Evolutionary conservation across 1,140 invertebrate species (phyloP), one percentile per base, ranked within the genome.

Genomic region (Globodera ellingtonae): DNA sequence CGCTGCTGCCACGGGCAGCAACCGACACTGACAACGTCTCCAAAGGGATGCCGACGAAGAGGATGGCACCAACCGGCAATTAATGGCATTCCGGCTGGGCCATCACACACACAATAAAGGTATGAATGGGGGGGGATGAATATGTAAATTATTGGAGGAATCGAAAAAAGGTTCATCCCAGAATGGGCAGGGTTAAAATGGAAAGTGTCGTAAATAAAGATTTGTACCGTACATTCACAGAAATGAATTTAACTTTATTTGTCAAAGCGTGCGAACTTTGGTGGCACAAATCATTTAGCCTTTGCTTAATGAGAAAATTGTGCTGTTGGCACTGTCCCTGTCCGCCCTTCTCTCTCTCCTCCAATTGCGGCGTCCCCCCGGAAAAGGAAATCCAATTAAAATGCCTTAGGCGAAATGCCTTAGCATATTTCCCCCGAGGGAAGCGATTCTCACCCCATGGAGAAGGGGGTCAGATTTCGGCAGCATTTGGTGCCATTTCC

Each of bases 1-100:
- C 56, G 67, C 24, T 70, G 67, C 67, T 70, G 67, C 67, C 35
- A 70, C 24, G 10, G 75, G 75, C 75, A 65, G n/a, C 69, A 62
- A 65, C 62, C 65, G 48, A 50, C 62, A 69, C 56, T 62, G 56
- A 62, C 56, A 62, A 62, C 56, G 56, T 18, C 13, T 62, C 56
- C 56, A 18, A 62, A 62, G 15, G 56, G 56, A 62, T 18, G 56
- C 56, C 56, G 56, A 62, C 56, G 15, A 10, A 62, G 18, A 62
- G 67, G 46, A 70, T 77, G 75, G 75, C 75, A 65, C 52, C 69
- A 62, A 65, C 62, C 65, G 48, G 48, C 62, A 77, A 67, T 77
- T 77, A 67, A 77, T 77, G 75, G 75, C 75, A 48, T 77, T 77
- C 62, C 75, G 75, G 62, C 69, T 77, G 48, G 59, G 62, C 75